Evolutionary conservation across 2,797 vertebrate genomes (phyloP).

Genomic region (Ficedula albicollis): DNA sequence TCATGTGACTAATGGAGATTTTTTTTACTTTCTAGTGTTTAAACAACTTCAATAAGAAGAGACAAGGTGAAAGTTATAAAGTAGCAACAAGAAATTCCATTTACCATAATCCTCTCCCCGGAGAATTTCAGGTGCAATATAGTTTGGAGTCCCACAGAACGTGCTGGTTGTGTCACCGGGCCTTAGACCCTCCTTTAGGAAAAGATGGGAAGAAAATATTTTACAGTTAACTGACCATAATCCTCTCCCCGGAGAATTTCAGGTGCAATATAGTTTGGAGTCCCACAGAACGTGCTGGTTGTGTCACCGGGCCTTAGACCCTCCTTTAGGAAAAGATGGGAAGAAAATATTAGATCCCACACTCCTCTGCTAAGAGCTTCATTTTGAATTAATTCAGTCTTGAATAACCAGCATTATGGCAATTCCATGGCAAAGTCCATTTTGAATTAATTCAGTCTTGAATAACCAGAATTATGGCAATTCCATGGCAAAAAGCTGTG

Average conservation of each 20-base stretch:
- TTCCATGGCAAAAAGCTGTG: neutral
- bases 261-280: slow-evolving; percentile 98
- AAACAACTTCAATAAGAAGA: neutral
- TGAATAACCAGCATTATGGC: neutral
- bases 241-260: slow-evolving; percentile 98
- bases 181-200: slow-evolving; percentile 91
- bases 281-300: slow-evolving; percentile 98
- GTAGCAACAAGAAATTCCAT: neutral
- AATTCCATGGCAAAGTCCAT: neutral
- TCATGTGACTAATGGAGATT: neutral
- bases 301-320: slow-evolving; percentile 96
- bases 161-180: slow-evolving; percentile 98
- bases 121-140: slow-evolving; percentile 98
- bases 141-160: slow-evolving; percentile 98
- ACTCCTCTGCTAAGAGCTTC: neutral
- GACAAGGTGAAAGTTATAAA: neutral
- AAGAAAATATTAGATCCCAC: neutral
- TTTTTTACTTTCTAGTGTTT: neutral
- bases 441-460: neutral
- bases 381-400: neutral
- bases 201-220: neutral
- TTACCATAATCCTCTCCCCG: slow-evolving; percentile 98
- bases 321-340: slow-evolving; percentile 80
- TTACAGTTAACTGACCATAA: slow-evolving; percentile 79
- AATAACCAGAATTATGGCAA: neutral